phyloP scores from a whole-genome alignment of 1,140 invertebrate species.

The Platorchestia sp. region DNA sequence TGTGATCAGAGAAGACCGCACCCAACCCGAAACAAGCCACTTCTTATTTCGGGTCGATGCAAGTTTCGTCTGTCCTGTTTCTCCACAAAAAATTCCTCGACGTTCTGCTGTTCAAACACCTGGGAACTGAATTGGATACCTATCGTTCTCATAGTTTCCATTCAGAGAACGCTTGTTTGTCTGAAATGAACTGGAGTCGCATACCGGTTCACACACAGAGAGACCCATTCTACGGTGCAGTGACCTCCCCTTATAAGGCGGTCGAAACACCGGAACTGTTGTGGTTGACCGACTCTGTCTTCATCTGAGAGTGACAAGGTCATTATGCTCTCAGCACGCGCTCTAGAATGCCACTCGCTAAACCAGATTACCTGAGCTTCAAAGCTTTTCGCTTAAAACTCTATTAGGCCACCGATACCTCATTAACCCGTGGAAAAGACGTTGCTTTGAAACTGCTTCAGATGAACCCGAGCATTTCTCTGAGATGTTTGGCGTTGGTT shows the following conservation, averaged over 20 bases:
- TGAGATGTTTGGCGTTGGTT: background rate
- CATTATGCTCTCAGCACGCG: slow-evolving; percentile 51
- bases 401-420: slow-evolving; percentile 37
- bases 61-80: too few species aligned
- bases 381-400: slow-evolving; percentile 16
- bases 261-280: slow-evolving; percentile 3
- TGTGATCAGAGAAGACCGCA: background rate
- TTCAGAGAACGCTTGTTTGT: background rate
- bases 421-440: slow-evolving; percentile 5
- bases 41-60: too few species aligned
- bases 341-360: background rate
- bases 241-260: too few species aligned
- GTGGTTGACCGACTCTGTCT: slow-evolving; percentile 20
- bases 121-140: background rate
- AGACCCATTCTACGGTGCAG: too few species aligned
- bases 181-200: too few species aligned
- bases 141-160: background rate
- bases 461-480: background rate
- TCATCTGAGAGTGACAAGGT: slow-evolving; percentile 46
- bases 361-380: slow-evolving; percentile 26
- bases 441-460: background rate
- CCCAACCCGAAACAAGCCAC: too few species aligned
- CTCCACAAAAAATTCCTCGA: background rate
- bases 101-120: background rate
- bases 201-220: too few species aligned